Base-by-base conservation (phyloP, 2,113 vertebrate species). In the Puffinus mauretanicus region DNA sequence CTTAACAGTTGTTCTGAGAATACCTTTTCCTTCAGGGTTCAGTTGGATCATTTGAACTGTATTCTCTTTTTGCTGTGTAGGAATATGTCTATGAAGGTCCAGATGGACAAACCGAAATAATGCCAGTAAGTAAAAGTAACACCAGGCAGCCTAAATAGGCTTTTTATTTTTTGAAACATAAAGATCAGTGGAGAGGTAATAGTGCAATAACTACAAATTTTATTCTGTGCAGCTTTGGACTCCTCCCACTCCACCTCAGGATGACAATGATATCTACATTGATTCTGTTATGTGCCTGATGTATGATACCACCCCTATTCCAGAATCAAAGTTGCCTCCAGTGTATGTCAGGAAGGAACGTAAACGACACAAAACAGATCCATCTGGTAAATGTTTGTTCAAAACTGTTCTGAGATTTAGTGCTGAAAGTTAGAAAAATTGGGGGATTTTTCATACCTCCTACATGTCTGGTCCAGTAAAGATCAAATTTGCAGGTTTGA, bases 271-370 rank as follows among this genome's bases (percentile, higher is more conserved):
- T 77, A 99, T 99, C 91, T 99, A 99, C 88, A 99, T 99, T 13
- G 99, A 99, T 95, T 99, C 99, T 16, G 99, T 99, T 47, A 99
- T 99, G 98, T 99, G 99, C 96, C 97, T 99, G 87, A 99, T 99
- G 99, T 99, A 99, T 76, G 99, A 99, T 96, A 98, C 98, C 57
- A 98, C 98, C 7, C 98, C 98, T 18, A 99, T 99, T 96, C 98
- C 98, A 10, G 99, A 99, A 93, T 98, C 99, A 52, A 99, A 99
- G 73, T 94, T 99, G 69, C 99, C 99, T 30, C 99, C 99, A 0
- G 97, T 99, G 54, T 99, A 99, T 13, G 95, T 99, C 62, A 98
- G 99, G 87, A 99, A 99, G 95, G 99, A 99, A 78, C 98, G 99
- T 54, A 99, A 99, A 86, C 98, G 99, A 55, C 98, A 99, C 86